Percentiles rank a stretch among this genome's conserved stretches.
These are phyloP conservation scores for Xenotilapia caudafasciata DNA, from an alignment of 2,113 vertebrate genomes.

Conservation along the genomic window DNA sequence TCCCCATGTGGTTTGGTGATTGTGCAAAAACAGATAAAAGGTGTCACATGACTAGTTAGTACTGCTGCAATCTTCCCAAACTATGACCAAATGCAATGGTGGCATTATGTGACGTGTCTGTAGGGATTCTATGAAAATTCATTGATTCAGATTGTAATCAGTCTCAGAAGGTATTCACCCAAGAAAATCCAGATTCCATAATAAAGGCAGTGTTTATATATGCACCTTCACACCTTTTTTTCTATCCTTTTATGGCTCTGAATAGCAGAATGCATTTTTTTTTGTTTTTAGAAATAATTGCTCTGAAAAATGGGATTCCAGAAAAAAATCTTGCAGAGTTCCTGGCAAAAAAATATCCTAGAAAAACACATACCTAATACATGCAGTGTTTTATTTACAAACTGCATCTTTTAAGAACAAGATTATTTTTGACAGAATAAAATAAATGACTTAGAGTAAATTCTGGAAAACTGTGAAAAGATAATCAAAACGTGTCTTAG, in stretches of 20 bases:
- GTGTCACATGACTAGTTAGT: not conserved
- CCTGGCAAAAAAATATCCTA: not conserved
- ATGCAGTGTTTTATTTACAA: slow-evolving; percentile 64
- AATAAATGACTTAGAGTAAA: slow-evolving; percentile 75
- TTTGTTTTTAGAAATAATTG: not conserved
- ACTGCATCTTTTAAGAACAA: slow-evolving; percentile 50
- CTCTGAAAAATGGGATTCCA: not conserved
- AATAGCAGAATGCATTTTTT: not conserved
- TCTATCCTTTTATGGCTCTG: not conserved
- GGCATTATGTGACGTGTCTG: not conserved
- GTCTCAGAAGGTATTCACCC: not conserved
- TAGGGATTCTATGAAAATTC: not conserved
- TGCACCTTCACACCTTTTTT: not conserved
- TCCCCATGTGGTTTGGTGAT: not conserved
- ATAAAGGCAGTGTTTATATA: not conserved
- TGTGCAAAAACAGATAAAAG: not conserved
- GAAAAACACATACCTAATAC: not conserved
- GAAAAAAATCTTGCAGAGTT: not conserved
- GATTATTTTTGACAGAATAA: slow-evolving; percentile 76
- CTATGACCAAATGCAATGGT: not conserved
- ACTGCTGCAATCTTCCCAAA: not conserved
- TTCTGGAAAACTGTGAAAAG: slow-evolving; percentile 76
- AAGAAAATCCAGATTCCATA: not conserved
- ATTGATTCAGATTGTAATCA: not conserved
- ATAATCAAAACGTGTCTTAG: slow-evolving; percentile 79